Evolutionary conservation across 2,113 vertebrate species (phyloP).

Genomic region (Mustela nigripes): DNA sequence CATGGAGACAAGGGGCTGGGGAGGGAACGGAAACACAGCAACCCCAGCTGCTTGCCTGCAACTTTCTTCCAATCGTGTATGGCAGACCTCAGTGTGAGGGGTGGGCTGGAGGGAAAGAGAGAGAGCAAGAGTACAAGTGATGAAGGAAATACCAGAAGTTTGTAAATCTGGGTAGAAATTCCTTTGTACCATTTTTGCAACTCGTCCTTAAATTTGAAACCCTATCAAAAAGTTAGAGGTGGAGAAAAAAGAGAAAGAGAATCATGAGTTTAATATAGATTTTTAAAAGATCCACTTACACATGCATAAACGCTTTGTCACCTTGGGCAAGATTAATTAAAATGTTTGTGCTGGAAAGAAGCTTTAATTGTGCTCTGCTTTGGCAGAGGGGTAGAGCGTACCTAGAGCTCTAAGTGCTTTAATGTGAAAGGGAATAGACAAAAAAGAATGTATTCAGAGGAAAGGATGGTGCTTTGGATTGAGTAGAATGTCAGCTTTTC

Average conservation of each 20-base stretch:
- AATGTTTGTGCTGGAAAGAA: not conserved
- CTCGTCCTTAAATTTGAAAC: not conserved
- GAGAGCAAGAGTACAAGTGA: not conserved
- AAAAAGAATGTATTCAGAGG: not conserved
- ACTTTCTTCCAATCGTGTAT: not conserved
- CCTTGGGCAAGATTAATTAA: not conserved
- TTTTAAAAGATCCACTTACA: slow-evolving; percentile 4
- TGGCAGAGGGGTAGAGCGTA: not conserved
- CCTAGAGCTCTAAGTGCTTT: not conserved
- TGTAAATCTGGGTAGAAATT: not conserved
- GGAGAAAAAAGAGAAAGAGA: not conserved
- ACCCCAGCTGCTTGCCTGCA: rapidly evolving
- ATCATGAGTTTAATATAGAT: not conserved
- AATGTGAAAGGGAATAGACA: not conserved
- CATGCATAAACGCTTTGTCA: not conserved
- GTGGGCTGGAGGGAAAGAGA: not conserved
- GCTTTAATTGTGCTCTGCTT: not conserved
- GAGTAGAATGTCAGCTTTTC: slow-evolving; percentile 2
- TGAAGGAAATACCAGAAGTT: slow-evolving; percentile 33
- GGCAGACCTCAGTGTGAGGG: not conserved
- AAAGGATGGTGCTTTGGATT: not conserved
- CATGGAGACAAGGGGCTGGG: rapidly evolving
- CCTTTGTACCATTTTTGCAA: not conserved
- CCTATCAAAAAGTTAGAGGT: not conserved
- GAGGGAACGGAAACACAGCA: rapidly evolving